Conservation (phyloP, 1,140 invertebrate genomes). For the Drosophila yakuba region DNA sequence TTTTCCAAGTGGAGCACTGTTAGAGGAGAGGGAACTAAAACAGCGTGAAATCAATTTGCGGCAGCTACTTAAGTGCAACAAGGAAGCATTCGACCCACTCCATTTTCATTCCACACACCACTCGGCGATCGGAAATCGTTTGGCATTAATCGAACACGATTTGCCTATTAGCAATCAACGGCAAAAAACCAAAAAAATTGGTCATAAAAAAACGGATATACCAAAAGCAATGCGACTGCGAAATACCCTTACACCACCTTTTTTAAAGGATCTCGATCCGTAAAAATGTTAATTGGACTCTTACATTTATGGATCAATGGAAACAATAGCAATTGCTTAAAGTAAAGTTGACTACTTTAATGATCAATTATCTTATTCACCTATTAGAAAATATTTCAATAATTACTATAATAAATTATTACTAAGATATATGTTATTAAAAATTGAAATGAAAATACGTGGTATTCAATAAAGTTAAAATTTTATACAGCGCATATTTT, state of each 20-base stretch:
- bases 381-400: no score
- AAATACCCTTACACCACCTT: constrained; percentile 4
- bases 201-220: neutral
- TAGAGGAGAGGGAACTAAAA: constrained; percentile 26
- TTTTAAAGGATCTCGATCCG: no score
- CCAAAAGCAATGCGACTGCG: neutral
- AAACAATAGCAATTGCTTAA: no score
- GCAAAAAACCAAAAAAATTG: constrained; percentile 20
- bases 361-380: no score
- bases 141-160: constrained; percentile 68
- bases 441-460: no score
- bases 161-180: constrained; percentile 67
- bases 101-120: constrained; percentile 45
- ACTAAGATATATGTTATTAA: no score
- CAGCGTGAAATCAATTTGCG: constrained; percentile 81
- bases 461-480: no score
- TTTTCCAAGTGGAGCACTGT: constrained; percentile 53
- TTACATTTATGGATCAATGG: no score
- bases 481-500: neutral
- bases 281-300: no score
- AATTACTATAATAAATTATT: no score
- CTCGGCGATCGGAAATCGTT: constrained; percentile 51
- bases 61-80: constrained; percentile 82
- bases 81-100: constrained; percentile 44
- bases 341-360: no score